Percentiles rank a stretch among this genome's conserved stretches.
Conservation (phyloP, 2,888 invertebrate genomes). For the Miltochrista miniata region DNA sequence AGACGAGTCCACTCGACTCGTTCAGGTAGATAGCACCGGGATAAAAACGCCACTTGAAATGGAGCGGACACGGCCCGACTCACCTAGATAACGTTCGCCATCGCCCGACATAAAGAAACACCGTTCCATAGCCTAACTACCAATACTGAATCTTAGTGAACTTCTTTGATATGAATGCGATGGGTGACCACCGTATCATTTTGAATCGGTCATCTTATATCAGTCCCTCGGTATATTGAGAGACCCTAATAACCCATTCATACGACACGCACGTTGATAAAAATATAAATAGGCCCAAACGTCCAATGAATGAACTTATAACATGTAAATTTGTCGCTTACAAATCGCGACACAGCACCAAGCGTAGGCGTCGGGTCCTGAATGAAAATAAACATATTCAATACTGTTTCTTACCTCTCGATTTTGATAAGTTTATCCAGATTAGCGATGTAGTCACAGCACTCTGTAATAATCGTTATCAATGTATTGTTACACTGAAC, state of each 20-base stretch:
- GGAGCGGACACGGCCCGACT: slow-evolving; percentile 69
- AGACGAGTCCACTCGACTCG: slow-evolving; percentile 47
- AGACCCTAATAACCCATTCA: slow-evolving; percentile 72
- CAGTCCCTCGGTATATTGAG: slow-evolving; percentile 47
- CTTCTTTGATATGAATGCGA: slow-evolving; percentile 28
- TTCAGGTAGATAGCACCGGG: slow-evolving; percentile 79
- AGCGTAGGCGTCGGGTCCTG: slow-evolving; percentile 75
- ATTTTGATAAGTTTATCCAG: slow-evolving; percentile 79
- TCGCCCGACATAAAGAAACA: slow-evolving; percentile 52
- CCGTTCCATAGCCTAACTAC: slow-evolving; percentile 36
- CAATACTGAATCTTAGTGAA: slow-evolving; percentile 35
- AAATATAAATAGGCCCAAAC: slow-evolving; percentile 74
- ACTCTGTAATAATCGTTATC: slow-evolving; percentile 56
- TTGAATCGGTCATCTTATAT: slow-evolving; percentile 55
- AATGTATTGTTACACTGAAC: slow-evolving; percentile 63
- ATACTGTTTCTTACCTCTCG: slow-evolving; percentile 68
- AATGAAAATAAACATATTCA: slow-evolving; percentile 77
- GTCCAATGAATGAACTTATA: slow-evolving; percentile 79
- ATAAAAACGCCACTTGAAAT: slow-evolving; percentile 80
- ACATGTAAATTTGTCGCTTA: slow-evolving; percentile 81
- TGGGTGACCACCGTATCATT: slow-evolving; percentile 23
- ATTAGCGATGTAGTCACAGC: slow-evolving; percentile 72
- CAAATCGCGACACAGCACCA: slow-evolving; percentile 77
- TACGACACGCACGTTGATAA: slow-evolving; percentile 71
- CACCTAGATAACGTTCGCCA: slow-evolving; percentile 71